Evolutionary conservation across 2,888 invertebrate genomes (phyloP).

Genomic region (Epinotia ramella): DNA sequence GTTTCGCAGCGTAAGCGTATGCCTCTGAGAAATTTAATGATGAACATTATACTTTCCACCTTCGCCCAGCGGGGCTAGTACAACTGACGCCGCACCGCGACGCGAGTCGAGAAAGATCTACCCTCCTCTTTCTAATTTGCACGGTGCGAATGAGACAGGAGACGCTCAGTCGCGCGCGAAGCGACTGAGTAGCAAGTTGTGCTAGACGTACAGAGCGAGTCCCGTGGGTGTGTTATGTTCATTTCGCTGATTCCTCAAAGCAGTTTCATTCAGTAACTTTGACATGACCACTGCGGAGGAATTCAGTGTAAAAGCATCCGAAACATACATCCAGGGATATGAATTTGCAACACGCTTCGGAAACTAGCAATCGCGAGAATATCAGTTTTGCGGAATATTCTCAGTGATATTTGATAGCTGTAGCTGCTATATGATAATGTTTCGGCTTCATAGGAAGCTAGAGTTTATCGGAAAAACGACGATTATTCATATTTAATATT

Average conservation of each 20-base stretch:
- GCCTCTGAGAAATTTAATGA: background rate
- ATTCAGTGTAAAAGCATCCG: background rate
- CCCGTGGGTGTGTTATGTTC: background rate
- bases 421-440: background rate
- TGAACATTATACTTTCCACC: background rate
- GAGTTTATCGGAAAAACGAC: background rate
- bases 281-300: background rate
- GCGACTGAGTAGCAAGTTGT: no score
- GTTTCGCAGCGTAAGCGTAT: background rate
- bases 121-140: no score
- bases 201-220: no score
- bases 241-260: background rate
- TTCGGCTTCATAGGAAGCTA: background rate
- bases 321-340: background rate
- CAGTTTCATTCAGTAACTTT: background rate
- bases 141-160: no score
- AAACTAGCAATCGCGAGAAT: constrained; percentile 10
- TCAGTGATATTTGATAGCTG: background rate
- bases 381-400: constrained; percentile 1
- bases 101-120: no score
- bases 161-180: no score
- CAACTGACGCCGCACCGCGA: no score
- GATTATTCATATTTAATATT: no score
- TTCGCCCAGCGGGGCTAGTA: no score
- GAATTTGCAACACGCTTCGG: constrained; percentile 8